These are phyloP conservation scores for Rhegmatorhina hoffmannsi DNA, from an alignment of 2,113 vertebrate genomes.

Conservation along the genomic window DNA sequence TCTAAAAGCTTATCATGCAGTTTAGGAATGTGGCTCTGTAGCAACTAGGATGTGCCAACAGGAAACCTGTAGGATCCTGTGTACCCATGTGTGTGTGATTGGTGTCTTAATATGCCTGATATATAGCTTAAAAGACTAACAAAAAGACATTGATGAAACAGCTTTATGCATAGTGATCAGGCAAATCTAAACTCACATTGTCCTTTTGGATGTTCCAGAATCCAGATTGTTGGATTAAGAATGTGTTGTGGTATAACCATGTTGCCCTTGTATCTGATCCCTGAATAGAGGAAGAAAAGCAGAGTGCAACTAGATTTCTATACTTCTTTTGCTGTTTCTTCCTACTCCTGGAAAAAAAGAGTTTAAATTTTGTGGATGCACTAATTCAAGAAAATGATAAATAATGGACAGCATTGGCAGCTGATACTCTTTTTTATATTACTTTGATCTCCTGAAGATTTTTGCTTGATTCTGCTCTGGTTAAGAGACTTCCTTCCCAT, in stretches of 20 bases:
- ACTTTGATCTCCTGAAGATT: neutral
- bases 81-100: neutral
- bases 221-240: neutral
- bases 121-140: neutral
- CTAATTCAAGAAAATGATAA: neutral
- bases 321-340: neutral
- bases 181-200: neutral
- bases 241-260: fast-evolving
- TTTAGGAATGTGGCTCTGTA: neutral
- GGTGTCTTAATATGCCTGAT: neutral
- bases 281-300: neutral
- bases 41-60: neutral
- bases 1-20: neutral
- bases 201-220: neutral
- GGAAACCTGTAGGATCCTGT: neutral
- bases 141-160: neutral
- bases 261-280: neutral
- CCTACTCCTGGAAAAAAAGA: neutral
- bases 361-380: neutral
- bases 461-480: neutral
- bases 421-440: neutral
- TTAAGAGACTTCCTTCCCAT: neutral
- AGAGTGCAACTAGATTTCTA: neutral
- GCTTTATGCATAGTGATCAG: neutral
- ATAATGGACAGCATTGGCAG: neutral